Base-by-base conservation (phyloP, 2,113 vertebrate species). In the Corynorhinus townsendii region DNA sequence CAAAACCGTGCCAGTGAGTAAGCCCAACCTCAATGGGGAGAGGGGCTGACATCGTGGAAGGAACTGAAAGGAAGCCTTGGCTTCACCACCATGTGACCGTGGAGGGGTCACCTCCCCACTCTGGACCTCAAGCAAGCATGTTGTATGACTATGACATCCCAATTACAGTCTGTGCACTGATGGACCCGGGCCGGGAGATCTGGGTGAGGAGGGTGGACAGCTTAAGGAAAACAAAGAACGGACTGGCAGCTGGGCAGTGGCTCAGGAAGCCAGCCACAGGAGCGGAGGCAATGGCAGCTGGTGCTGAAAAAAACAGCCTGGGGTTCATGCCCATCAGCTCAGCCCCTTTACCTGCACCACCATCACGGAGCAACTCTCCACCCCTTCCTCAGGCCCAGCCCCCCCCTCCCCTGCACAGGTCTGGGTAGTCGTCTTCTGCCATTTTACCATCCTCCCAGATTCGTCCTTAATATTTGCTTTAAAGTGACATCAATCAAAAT, bases 161-260 rank as follows among this genome's bases (percentile, higher is more conserved):
- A 84, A 93, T 96, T 86, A 82, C 3, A 54, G 87, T 87, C 59
- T 69, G 68, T 76, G 83, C 72, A 56, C 89, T 89, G 82, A 95
- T 75, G 94, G 59, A 45, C 35, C 68, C 30, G n/a, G 54, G 94
- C 10, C 8, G 81, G 95, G 75, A 89, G 86, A 72, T 38, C 87
- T 68, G 92, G 92, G 95, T 40, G 69, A 86, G 86, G 73, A 91
- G 79, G 87, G 59, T 26, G 8, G 90, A 49, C 22, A 62, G 75
- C 80, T 84, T 54, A 45, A 43, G 82, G 52, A 75, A 73, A 83
- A 81, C 87, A 93, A 64, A 83, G 88, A 76, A 38, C 0, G 12
- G 72, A 68, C 59, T 89, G 81, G 88, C 96, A 96, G 85, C 88
- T 95, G 94, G 95, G 88, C 87, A 82, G 43, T 45, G 86, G 45